phyloP scores from a whole-genome alignment of 1,140 invertebrate species.

The Daktulosphaira vitifoliae region DNA sequence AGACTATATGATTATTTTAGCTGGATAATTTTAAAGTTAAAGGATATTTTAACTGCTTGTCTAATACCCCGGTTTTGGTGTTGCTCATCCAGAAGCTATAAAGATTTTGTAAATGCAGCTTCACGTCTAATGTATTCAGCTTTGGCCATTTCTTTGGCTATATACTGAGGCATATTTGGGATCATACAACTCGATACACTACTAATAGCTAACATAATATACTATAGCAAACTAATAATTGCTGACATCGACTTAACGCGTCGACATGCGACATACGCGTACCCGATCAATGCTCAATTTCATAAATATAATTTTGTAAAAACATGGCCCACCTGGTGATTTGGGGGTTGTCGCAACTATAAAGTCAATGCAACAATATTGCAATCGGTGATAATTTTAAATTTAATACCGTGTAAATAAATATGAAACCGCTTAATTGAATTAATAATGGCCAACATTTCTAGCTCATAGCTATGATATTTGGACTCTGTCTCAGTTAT shows the following conservation, averaged over 20 bases:
- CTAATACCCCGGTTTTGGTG: too few species aligned
- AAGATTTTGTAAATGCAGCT: conserved; percentile 43
- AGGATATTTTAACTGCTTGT: too few species aligned
- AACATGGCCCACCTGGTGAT: conserved; percentile 81
- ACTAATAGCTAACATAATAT: conserved; percentile 76
- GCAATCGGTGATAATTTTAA: conserved; percentile 43
- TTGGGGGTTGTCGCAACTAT: conserved; percentile 82
- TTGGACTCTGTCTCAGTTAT: conserved; percentile 37
- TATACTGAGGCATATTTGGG: conserved; percentile 83
- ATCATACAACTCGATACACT: conserved; percentile 74
- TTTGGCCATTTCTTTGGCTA: conserved; percentile 80
- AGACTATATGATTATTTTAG: too few species aligned
- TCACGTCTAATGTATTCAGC: conserved; percentile 70
- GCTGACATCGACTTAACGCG: background rate
- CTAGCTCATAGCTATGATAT: conserved; percentile 44
- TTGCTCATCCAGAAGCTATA: too few species aligned
- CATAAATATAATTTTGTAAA: conserved; percentile 79
- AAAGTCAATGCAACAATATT: conserved; percentile 51
- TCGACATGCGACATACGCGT: background rate
- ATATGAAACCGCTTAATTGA: conserved; percentile 41
- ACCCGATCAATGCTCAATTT: conserved; percentile 50
- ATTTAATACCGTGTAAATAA: conserved; percentile 42
- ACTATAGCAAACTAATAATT: conserved; percentile 49
- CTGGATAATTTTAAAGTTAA: too few species aligned
- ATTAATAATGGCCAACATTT: conserved; percentile 42